Evolutionary conservation across 2,888 invertebrate species (phyloP).

Genomic region (Aplocera efformata): DNA sequence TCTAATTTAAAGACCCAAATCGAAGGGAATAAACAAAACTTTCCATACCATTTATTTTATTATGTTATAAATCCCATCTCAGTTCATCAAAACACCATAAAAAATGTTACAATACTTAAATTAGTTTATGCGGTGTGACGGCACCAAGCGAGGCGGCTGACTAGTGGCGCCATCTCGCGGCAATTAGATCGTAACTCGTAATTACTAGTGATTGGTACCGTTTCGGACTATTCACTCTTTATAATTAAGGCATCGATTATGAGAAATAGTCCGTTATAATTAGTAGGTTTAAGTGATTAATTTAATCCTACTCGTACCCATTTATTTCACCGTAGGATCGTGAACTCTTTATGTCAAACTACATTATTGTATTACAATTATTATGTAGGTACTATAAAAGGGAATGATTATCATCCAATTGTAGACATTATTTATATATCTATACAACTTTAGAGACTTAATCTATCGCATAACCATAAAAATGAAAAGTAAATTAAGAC

Average conservation of each 20-base stretch:
- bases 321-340: too few species aligned
- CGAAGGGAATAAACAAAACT: background rate
- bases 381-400: too few species aligned
- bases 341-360: too few species aligned
- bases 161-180: slow-evolving; percentile 22
- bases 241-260: slow-evolving; percentile 27
- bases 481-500: background rate
- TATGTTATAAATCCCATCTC: slow-evolving; percentile 18
- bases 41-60: slow-evolving; percentile 10
- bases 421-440: too few species aligned
- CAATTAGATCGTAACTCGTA: slow-evolving; percentile 19
- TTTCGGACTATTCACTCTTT: slow-evolving; percentile 29
- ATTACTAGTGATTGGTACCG: slow-evolving; percentile 28
- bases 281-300: too few species aligned
- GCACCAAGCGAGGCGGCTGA: slow-evolving; percentile 29
- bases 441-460: too few species aligned
- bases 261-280: too few species aligned
- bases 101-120: slow-evolving; percentile 20
- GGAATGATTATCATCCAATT: too few species aligned
- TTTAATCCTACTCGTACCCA: too few species aligned
- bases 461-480: too few species aligned
- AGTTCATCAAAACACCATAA: slow-evolving; percentile 21
- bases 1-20: too few species aligned
- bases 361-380: too few species aligned
- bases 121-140: slow-evolving; percentile 27